A percentile compares a stretch with the other conserved stretches of the same genome.
These are phyloP conservation scores for Etheostoma spectabile DNA, from an alignment of 2,113 vertebrate species.

Conservation along the genomic window DNA sequence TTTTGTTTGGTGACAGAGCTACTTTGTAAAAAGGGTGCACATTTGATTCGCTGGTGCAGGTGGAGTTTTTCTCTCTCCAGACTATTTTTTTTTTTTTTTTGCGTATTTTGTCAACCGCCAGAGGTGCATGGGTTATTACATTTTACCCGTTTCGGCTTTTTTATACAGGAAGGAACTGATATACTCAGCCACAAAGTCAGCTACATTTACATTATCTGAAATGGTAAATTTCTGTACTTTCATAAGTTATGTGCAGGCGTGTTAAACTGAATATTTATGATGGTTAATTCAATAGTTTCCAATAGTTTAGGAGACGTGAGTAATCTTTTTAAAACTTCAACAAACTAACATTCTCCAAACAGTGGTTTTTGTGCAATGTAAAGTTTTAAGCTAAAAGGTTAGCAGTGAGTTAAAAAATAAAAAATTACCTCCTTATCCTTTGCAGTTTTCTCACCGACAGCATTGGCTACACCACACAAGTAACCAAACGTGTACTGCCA, in stretches of 20 bases:
- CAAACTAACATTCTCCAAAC: background rate
- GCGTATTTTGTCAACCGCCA: constrained; percentile 50
- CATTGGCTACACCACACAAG: background rate
- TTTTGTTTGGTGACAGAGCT: constrained; percentile 60
- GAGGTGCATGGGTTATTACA: constrained; percentile 57
- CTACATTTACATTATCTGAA: background rate
- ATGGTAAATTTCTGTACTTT: background rate
- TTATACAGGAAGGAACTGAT: constrained; percentile 2
- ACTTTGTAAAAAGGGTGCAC: constrained; percentile 70
- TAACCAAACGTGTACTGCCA: background rate
- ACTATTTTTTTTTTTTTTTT: background rate
- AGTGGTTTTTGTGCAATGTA: background rate
- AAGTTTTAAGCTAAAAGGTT: background rate
- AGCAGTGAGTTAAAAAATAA: background rate
- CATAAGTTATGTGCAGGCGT: background rate
- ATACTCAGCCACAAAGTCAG: background rate
- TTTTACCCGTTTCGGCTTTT: constrained; percentile 35
- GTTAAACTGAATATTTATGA: background rate
- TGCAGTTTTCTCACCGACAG: background rate
- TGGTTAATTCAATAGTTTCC: background rate
- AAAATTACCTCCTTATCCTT: background rate
- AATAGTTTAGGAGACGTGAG: background rate
- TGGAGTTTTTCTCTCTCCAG: constrained; percentile 59
- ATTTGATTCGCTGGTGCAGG: constrained; percentile 59
- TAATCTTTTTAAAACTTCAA: background rate